Evolutionary conservation across 2,797 vertebrate species (phyloP).

Genomic region (Micrastur ruficollis): DNA sequence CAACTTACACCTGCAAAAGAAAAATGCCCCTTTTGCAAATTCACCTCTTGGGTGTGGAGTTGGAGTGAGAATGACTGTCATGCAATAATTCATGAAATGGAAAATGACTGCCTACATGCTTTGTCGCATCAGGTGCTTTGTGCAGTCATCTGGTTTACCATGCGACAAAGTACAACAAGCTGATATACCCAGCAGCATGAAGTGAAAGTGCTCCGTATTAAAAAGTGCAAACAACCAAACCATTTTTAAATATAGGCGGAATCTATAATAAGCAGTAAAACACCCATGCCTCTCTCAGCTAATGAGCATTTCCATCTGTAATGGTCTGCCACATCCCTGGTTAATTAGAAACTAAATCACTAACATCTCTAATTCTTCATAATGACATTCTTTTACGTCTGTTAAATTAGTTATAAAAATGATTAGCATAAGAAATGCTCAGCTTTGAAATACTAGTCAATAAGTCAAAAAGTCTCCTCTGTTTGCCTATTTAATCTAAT

Average conservation of each 20-base stretch:
- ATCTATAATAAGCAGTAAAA: conserved; percentile 42
- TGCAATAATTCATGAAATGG: neutral
- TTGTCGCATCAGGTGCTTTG: conserved; percentile 32
- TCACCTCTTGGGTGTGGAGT: neutral
- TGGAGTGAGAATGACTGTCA: neutral
- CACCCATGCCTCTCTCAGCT: conserved; percentile 16
- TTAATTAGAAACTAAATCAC: conserved; percentile 72
- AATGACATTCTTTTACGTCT: conserved; percentile 61
- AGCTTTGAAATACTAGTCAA: conserved; percentile 61
- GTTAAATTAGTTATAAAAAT: conserved; percentile 66
- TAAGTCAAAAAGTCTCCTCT: conserved; percentile 60
- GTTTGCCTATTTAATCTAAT: conserved; percentile 62
- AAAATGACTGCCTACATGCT: neutral
- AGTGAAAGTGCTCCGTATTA: neutral
- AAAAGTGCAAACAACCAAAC: neutral
- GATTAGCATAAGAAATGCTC: conserved; percentile 65
- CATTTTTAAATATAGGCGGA: conserved; percentile 32
- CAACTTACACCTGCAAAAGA: conserved; percentile 1
- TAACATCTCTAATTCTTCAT: conserved; percentile 65
- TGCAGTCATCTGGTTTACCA: neutral
- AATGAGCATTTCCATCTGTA: conserved; percentile 40
- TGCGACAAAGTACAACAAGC: neutral
- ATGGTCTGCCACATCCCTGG: conserved; percentile 43
- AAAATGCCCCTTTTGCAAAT: conserved; percentile 28
- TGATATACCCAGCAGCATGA: neutral